Conservation (phyloP, 2,797 vertebrate species). For the Ceyx erithaca region DNA sequence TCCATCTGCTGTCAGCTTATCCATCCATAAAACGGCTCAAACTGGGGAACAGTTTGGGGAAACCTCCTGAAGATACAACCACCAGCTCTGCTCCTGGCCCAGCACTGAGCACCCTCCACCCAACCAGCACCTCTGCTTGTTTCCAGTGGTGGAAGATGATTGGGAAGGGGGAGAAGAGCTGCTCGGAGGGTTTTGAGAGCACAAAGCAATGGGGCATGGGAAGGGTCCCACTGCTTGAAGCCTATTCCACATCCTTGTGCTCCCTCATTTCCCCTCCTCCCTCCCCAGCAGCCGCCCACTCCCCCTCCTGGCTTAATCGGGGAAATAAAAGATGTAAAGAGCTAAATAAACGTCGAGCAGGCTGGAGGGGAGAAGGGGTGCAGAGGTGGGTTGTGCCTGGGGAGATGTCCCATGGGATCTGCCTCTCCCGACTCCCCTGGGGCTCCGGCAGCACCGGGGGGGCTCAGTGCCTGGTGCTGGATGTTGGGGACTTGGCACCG, state of each 20-base stretch:
- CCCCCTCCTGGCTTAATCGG: not conserved
- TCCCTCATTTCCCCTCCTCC: not conserved
- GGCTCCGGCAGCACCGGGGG: too few species aligned
- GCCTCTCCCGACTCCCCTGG: not conserved
- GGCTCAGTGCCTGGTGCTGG: not conserved
- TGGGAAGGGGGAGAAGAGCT: not conserved
- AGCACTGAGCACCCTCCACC: too few species aligned
- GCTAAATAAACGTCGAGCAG: not conserved
- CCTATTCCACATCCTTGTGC: not conserved
- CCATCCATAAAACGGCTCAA: not conserved
- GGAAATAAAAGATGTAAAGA: not conserved
- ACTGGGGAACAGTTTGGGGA: not conserved
- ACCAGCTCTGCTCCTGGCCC: not conserved
- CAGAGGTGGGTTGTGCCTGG: not conserved
- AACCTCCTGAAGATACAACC: not conserved
- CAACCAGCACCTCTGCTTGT: not conserved
- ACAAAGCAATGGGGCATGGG: not conserved
- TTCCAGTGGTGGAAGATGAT: not conserved
- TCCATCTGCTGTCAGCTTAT: not conserved
- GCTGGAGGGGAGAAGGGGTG: fast-evolving
- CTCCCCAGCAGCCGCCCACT: not conserved
- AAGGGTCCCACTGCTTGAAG: not conserved
- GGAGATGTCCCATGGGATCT: not conserved
- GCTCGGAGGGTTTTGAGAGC: not conserved
- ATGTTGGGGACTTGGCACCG: fast-evolving